phyloP scores from a whole-genome alignment of 35 echinoderm and acorn worm species.

The Holothuria glaberrima region DNA sequence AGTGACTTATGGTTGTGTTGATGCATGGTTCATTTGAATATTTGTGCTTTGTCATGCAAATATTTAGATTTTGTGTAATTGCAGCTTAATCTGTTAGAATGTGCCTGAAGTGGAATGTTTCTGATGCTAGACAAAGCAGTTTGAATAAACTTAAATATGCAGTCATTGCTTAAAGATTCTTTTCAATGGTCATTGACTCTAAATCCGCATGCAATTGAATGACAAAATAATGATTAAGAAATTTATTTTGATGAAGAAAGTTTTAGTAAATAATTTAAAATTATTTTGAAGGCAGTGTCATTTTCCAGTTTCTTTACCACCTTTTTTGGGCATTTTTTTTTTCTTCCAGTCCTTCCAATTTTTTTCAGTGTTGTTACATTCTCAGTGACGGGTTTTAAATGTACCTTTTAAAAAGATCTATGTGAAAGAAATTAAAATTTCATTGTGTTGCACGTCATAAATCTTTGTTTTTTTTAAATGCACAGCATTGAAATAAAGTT shows the following conservation, averaged over 20 bases:
- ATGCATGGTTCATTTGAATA: no score
- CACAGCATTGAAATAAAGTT: slow-evolving; percentile 35
- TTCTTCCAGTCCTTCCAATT: slow-evolving; percentile 25
- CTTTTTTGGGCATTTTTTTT: neutral
- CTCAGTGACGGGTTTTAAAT: slow-evolving; percentile 14
- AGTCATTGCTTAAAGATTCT: neutral
- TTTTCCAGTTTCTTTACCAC: no score
- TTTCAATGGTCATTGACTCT: neutral
- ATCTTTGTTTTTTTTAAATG: slow-evolving; percentile 22
- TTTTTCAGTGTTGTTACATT: neutral
- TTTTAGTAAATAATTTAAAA: neutral
- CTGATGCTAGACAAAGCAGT: no score
- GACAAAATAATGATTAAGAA: neutral
- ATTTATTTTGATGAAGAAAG: neutral
- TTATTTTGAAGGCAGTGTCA: neutral
- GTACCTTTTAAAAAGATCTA: slow-evolving; percentile 28
- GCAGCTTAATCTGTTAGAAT: no score
- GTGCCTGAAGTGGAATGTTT: no score
- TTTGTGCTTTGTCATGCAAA: no score
- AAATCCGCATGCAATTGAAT: neutral
- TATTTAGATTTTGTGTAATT: no score
- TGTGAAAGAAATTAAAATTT: slow-evolving; percentile 57
- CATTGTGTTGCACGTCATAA: slow-evolving; percentile 36
- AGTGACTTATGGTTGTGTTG: no score
- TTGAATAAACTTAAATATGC: neutral